These are phyloP conservation scores for Pristionchus japonicus DNA, from an alignment of 2,888 invertebrate species.

Conservation along the genomic window DNA sequence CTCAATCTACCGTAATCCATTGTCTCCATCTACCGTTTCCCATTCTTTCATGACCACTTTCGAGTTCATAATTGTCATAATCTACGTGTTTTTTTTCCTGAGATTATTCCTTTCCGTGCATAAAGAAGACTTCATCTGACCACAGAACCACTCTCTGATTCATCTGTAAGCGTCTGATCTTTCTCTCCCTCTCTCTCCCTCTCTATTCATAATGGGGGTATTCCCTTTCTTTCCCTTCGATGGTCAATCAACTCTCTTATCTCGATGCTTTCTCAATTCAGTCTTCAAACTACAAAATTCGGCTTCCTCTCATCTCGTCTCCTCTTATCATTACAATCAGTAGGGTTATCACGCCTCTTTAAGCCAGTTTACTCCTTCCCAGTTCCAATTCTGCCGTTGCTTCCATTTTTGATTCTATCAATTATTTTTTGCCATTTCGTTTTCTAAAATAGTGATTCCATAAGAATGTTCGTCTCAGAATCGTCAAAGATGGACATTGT, in stretches of 20 bases:
- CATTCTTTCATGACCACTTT: background rate
- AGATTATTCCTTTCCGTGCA: background rate
- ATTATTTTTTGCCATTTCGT: background rate
- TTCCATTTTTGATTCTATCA: background rate
- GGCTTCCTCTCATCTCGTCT: background rate
- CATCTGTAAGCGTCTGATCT: background rate
- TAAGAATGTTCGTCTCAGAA: too few relatives aligned
- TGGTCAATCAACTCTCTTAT: background rate
- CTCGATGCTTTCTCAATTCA: background rate
- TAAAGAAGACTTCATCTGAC: background rate
- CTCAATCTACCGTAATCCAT: background rate
- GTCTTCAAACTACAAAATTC: conserved; percentile 14
- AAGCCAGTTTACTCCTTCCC: background rate
- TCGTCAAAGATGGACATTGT: too few relatives aligned
- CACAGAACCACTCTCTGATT: background rate
- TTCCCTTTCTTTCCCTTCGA: background rate
- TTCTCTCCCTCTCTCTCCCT: too few relatives aligned
- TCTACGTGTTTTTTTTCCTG: background rate
- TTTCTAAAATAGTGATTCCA: background rate
- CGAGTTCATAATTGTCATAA: background rate
- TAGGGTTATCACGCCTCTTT: conserved; percentile 23
- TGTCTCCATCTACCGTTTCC: background rate
- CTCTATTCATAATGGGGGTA: background rate
- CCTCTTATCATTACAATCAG: background rate
- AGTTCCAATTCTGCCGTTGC: background rate